Evolutionary conservation across 2,888 invertebrate species (phyloP).

Genomic region (Catocala nupta): DNA sequence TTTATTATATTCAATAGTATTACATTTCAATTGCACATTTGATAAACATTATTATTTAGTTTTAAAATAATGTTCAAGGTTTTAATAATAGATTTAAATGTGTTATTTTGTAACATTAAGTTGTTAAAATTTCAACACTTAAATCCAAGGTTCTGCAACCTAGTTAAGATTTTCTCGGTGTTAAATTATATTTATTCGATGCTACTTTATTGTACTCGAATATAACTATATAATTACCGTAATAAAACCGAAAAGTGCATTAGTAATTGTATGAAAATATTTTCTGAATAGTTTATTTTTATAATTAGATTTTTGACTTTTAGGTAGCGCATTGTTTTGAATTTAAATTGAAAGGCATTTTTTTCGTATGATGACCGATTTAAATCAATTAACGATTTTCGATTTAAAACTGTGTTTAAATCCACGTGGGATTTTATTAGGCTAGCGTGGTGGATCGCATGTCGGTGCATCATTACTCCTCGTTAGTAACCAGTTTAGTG

Average conservation of each 20-base stretch:
- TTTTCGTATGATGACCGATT: too few species aligned
- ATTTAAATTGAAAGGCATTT: neutral
- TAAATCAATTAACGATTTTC: constrained; percentile 8
- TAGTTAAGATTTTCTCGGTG: constrained; percentile 21
- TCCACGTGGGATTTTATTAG: constrained; percentile 50
- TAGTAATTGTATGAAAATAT: too few species aligned
- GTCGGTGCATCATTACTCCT: constrained; percentile 70
- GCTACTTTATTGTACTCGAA: neutral
- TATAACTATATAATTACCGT: too few species aligned
- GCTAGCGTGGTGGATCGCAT: constrained; percentile 62
- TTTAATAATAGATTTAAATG: constrained; percentile 38
- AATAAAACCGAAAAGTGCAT: too few species aligned
- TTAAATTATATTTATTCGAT: constrained; percentile 2
- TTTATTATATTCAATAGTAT: constrained; percentile 23
- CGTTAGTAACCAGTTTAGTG: constrained; percentile 66
- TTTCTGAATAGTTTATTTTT: neutral
- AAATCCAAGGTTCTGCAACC: constrained; percentile 42
- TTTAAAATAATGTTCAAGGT: constrained; percentile 39
- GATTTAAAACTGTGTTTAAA: constrained; percentile 35
- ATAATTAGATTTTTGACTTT: neutral
- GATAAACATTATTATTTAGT: constrained; percentile 32
- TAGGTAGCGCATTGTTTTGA: neutral
- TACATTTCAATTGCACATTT: constrained; percentile 25
- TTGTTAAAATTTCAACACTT: constrained; percentile 40
- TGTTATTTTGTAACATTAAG: constrained; percentile 39